Conservation (phyloP, 2,797 vertebrate genomes). For the Rhabdomys pumilio region DNA sequence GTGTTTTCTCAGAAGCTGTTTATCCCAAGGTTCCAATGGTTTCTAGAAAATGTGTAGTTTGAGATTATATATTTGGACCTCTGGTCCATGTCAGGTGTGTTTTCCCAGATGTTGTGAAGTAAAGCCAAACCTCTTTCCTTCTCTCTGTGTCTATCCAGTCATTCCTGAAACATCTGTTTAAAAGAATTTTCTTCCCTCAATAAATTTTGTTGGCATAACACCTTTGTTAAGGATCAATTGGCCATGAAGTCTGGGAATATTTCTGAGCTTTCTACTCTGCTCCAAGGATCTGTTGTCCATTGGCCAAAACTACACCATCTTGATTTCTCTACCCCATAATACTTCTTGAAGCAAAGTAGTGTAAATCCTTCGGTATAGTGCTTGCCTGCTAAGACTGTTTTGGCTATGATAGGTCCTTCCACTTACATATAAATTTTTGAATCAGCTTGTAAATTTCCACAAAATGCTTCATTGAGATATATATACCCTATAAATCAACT, state of each 20-base stretch:
- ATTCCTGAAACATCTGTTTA: slow-evolving; percentile 21
- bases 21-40: neutral
- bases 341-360: slow-evolving; percentile 11
- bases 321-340: slow-evolving; percentile 7
- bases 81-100: neutral
- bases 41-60: neutral
- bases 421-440: slow-evolving; percentile 43
- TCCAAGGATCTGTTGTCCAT: neutral
- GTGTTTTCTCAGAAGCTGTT: neutral
- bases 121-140: neutral
- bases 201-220: slow-evolving; percentile 58
- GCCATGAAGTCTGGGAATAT: neutral
- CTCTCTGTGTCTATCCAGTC: slow-evolving; percentile 1
- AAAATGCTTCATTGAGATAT: neutral
- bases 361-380: neutral
- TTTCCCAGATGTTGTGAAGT: neutral
- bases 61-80: neutral
- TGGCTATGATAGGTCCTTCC: neutral
- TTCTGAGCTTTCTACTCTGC: slow-evolving; percentile 47
- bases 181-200: slow-evolving; percentile 41
- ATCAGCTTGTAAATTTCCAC: slow-evolving; percentile 47
- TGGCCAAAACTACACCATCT: neutral
- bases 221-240: slow-evolving; percentile 51
- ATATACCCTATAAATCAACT: slow-evolving; percentile 16
- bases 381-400: slow-evolving; percentile 29